Base-by-base conservation (phyloP, 1,140 invertebrate genomes). In the Temnothorax longispinosus region DNA sequence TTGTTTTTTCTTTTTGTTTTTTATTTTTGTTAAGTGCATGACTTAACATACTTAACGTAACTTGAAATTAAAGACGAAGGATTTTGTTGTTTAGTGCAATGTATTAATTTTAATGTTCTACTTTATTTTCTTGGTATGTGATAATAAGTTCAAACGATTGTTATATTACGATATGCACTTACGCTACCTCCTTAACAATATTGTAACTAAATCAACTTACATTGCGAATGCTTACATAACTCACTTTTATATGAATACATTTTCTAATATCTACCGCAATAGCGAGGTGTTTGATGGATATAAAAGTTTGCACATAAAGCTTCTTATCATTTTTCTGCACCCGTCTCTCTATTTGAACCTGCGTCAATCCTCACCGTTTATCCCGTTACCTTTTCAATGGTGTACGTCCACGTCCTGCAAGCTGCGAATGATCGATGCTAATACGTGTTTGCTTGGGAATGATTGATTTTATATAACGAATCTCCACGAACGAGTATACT, bases 401-500 rank as follows among this genome's bases (percentile, higher is more conserved):
- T 41, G 13, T 65, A 56, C n/a, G 18, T 54, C 35, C 77, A 62
- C 72, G 27, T 27, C 80, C 44, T 84, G 69, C 80, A 82, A 82
- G 67, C 54, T 74, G 54, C 13, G 27, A 80, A 80, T 69, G 77
- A n/a, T 71, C 11, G 50, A 62, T 62, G 41, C n/a, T 84, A 84
- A 80, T 41, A 50, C 65, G 13, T 54, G 47, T 72, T 82, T 84
- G 80, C 80, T 84, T 84, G 69, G 54, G 54, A 47, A 82, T 58
- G 41, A 32, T 60, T 75, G 21, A 84, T 60, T 62, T 84, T 50
- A n/a, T 35, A 11, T 82, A 82, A 82, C 80, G 15, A 60, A 47
- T 72, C 18, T 27, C 27, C 54, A 60, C n/a, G 54, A 62, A 15
- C 11, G n/a, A 81, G 21, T 81, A 72, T 10, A 50, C 47, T 47